Base-by-base conservation (phyloP, 2,888 invertebrate genomes). In the Serrognathus titanus region DNA sequence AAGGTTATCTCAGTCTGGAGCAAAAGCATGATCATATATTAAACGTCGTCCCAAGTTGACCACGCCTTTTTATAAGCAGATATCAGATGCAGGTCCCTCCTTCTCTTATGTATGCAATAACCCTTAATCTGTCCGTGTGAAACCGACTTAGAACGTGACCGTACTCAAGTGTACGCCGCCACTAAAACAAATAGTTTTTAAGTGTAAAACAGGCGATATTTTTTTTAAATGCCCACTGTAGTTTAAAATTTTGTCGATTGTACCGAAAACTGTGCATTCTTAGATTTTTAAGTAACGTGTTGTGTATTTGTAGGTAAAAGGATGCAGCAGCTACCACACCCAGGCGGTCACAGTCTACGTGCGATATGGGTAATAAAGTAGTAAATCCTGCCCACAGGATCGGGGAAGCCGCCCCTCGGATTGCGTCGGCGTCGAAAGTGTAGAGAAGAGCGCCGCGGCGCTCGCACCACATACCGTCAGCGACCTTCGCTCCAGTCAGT, bases 281-380 rank as follows among this genome's bases (percentile, higher is more conserved):
- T 66, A 66, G 24, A 31, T 31, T 6, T 66, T 68, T 66, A 66
- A 38, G 47, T 12, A 51, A 51, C 20, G 45, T 51, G 57, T 53
- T 12, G 35, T 49, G 48, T 43, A 57, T 24, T 57, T 57, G 47
- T 48, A 63, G 60, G 55, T 59, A 60, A 64, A 64, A 36, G 36
- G 40, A 50, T 36, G 51, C 47, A 48, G 80, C 79, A 82, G 78
- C 83, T 80, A 79, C 80, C 81, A 80, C 78, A 81, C 78, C 78
- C 78, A 76, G 75, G 76, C 76, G 43, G 77, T 76, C 77, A 77
- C 76, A 75, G 76, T 76, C 74, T 70, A 77, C 80, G 83, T 82
- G 82, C 80, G 78, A 78, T 81, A 82, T 81, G 82, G 82, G 81
- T 71, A 70, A 74, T 73, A 74, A 72, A 73, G 67, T 66, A 69